A percentile compares a stretch with the other conserved stretches of the same genome.
Evolutionary conservation across 2,797 vertebrate genomes (phyloP).

Genomic region (Rhinatrema bivittatum): DNA sequence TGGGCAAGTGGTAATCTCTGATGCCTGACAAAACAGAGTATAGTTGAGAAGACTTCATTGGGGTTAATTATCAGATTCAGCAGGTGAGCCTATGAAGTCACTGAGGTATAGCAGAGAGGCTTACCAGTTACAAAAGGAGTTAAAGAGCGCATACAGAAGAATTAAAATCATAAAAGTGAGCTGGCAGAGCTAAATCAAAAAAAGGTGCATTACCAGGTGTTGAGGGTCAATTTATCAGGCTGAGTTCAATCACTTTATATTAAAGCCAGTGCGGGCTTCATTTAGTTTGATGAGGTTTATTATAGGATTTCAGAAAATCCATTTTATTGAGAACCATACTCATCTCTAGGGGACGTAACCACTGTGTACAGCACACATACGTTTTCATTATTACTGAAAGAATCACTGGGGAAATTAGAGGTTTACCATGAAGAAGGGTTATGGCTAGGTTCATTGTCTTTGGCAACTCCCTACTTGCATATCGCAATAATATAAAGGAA

Average conservation of each 20-base stretch:
- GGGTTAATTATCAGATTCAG: background rate
- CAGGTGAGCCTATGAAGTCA: conserved; percentile 3
- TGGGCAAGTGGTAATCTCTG: too few relatives aligned
- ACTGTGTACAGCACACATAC: conserved; percentile 55
- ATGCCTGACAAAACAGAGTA: too few relatives aligned
- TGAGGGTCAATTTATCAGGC: conserved; percentile 55
- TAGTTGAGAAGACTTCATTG: too few relatives aligned
- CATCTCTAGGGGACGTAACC: conserved; percentile 56
- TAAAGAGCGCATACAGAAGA: conserved; percentile 28
- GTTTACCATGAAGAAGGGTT: conserved; percentile 52
- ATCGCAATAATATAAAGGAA: conserved; percentile 43
- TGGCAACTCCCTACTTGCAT: conserved; percentile 39
- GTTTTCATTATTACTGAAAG: conserved; percentile 61
- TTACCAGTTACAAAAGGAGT: conserved; percentile 15
- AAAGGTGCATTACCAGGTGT: conserved; percentile 23
- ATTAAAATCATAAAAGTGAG: conserved; percentile 36
- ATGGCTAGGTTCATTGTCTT: conserved; percentile 46
- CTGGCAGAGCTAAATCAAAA: conserved; percentile 35
- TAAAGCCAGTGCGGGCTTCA: conserved; percentile 54
- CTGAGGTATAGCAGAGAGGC: background rate
- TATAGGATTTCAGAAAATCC: conserved; percentile 63
- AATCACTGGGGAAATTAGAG: conserved; percentile 62
- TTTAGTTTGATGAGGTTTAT: conserved; percentile 64
- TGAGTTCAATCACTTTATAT: conserved; percentile 55
- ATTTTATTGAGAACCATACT: conserved; percentile 62